phyloP scores from a whole-genome alignment of 2,113 vertebrate species.

The Aegotheles bennettii region DNA sequence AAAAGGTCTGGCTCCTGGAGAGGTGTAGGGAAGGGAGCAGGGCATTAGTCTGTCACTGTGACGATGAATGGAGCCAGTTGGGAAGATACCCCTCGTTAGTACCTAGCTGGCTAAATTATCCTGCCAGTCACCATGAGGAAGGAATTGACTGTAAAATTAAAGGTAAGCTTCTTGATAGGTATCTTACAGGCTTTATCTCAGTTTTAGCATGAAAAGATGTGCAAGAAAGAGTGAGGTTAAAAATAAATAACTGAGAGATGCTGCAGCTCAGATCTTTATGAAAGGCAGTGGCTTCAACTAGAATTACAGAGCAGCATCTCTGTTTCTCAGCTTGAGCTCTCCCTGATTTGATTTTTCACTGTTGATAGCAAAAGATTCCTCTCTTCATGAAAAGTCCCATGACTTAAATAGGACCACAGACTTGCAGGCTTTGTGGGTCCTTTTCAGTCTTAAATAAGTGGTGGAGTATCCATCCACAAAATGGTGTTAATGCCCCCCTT shows the following conservation, averaged over 20 bases:
- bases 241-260: not conserved
- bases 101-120: not conserved
- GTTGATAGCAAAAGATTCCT: not conserved
- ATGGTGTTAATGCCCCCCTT: not conserved
- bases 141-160: not conserved
- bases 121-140: not conserved
- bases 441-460: not conserved
- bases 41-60: not conserved
- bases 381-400: not conserved
- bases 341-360: not conserved
- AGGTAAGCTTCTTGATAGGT: not conserved
- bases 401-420: not conserved
- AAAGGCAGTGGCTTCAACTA: not conserved
- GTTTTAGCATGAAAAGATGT: not conserved
- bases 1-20: not conserved
- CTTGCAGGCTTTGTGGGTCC: not conserved
- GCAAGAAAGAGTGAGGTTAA: not conserved
- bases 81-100: not conserved
- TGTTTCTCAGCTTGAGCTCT: not conserved
- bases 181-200: not conserved
- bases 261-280: not conserved
- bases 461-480: not conserved
- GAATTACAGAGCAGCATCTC: not conserved
- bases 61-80: not conserved
- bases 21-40: not conserved